Evolutionary conservation across 2,797 vertebrate genomes (phyloP).

Genomic region (Labeo calbasu): DNA sequence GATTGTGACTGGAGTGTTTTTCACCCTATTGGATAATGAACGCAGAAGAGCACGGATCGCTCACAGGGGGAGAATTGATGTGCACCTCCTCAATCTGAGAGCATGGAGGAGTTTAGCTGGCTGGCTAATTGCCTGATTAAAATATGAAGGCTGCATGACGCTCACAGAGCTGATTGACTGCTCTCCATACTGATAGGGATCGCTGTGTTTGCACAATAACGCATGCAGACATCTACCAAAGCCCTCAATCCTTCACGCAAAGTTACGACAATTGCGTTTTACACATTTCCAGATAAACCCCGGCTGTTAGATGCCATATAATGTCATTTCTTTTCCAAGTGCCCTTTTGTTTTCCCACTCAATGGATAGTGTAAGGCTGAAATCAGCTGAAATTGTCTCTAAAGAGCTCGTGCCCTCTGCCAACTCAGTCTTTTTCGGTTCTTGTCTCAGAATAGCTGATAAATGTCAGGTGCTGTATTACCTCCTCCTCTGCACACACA

Average conservation of each 20-base stretch:
- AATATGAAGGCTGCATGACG: conserved; percentile 45
- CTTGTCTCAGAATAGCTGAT: conserved; percentile 37
- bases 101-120: conserved; percentile 48
- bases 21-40: conserved; percentile 62
- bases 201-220: background rate
- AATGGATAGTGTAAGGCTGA: background rate
- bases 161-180: conserved; percentile 26
- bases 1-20: conserved; percentile 14
- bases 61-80: conserved; percentile 50
- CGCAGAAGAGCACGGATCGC: conserved; percentile 62
- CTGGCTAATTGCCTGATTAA: conserved; percentile 60
- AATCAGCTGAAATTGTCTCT: conserved; percentile 27
- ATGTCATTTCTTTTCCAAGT: background rate
- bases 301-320: background rate
- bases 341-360: conserved; percentile 1
- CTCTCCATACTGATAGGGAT: conserved; percentile 21
- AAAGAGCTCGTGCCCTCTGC: conserved; percentile 22
- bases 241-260: background rate
- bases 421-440: conserved; percentile 16
- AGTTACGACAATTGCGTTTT: background rate
- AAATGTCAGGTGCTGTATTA: conserved; percentile 42
- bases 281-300: background rate
- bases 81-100: conserved; percentile 35
- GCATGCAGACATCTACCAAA: conserved; percentile 3
- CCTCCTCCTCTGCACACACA: conserved; percentile 15